Base-by-base conservation (phyloP, 2,113 vertebrate genomes). In the Heterotis niloticus region DNA sequence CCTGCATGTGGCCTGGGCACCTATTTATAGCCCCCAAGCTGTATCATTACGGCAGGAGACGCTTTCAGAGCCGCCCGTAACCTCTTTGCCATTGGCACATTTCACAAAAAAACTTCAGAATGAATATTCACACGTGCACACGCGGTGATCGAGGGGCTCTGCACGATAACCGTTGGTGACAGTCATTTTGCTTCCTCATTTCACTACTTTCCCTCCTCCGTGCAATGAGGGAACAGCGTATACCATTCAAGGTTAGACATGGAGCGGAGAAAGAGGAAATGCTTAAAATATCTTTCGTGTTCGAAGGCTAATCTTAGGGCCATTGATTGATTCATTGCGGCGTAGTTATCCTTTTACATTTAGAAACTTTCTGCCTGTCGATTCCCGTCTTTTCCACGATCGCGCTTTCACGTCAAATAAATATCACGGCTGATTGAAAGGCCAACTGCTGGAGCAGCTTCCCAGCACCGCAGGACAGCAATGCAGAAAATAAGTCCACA, bases 1-100 rank as follows among this genome's bases (percentile, higher is more conserved):
- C 71, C 70, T 80, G 62, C 71, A 57, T 71, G 44, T 64, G 62
- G 70, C 51, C 51, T 60, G 34, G 64, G 54, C 62, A 10, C 14
- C 52, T 80, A 80, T 80, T 80, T 80, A 80, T 80, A 80, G 64
- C 23, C 60, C 71, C 44, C 65, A 52, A 66, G 78, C 64, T 75
- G 78, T 75, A 75, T 80, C 64, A 80, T 74, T 75, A 80, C 70
- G 67, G n/a, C 64, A 59, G 51, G 51, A 80, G 71, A 80, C 16
- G 20, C 78, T 74, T 75, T 75, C 62, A 67, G 75, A 74, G 34
- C 78, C 44, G 17, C 44, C 78, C 66, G 64, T 75, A 66, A 80
- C 78, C 78, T 75, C 52, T 75, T 72, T 75, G 64, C 71, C 71
- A 75, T 75, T 80, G 78, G 71, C 71, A 73, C 78, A 73, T 75